Base-by-base conservation (phyloP, 2,888 invertebrate genomes). In the Palloptera scutellata region DNA sequence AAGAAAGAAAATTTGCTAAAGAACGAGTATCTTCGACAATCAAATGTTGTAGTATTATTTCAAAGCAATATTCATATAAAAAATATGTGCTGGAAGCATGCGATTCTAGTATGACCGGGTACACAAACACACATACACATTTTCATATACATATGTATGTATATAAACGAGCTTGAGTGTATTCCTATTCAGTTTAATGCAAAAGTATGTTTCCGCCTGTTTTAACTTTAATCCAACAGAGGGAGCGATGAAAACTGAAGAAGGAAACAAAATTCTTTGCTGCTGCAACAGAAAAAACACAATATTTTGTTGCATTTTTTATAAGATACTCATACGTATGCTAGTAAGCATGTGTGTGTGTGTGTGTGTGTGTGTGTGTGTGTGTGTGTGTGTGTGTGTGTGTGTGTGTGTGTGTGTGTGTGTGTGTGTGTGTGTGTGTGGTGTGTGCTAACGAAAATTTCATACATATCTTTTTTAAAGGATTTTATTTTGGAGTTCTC, bases 31-130 rank as follows among this genome's bases (percentile, higher is more conserved):
- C 30, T 58, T 52, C 42, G 51, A 48, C 63, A 66, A 66, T 68
- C 60, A 61, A 58, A 65, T 64, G 68, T 30, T 30, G 30, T 30
- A 30, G 30, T 61, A 65, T 68, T 59, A 66, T 60, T 66, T 66
- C 62, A 66, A 68, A 69, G 69, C 69, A 69, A 69, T 69, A 66
- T 69, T 66, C 45, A 66, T 62, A 63, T 51, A 62, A 66, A 66
- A 63, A 69, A 66, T 58, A 68, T 68, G 65, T 68, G 65, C 58
- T 65, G 53, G 52, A 55, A 60, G 43, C 69, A 63, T 66, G 66
- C 65, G 62, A 30, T 30, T 30, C 30, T 30, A 30, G 30, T 30
- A 30, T 30, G 30, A 4, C 30, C 30, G 30, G 30, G 30, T 30
- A 30, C 30, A 30, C 30, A 30, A 30, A 30, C 6, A 30, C 30